Evolutionary conservation across 2,113 vertebrate genomes (phyloP), one percentile per base, ranked within the genome.

Genomic region (Aspiorhynchus laticeps): DNA sequence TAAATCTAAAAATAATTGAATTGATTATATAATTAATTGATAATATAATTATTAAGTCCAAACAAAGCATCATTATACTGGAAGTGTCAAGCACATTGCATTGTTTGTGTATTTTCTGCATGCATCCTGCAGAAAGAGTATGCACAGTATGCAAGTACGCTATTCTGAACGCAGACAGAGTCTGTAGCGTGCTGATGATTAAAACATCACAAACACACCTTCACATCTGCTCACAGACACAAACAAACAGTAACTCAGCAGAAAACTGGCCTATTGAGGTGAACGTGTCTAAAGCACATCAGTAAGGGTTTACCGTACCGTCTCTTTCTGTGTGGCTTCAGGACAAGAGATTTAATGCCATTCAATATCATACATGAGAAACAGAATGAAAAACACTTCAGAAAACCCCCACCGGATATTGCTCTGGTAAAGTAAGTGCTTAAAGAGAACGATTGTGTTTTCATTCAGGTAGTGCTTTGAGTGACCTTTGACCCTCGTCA

Each of bases 341-440:
- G 53, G 33, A 63, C 7, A 24, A 80, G 53, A 80, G 36, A 80
- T 7, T 28, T 82, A 82, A 82, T 82, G 59, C 80, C 80, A 46
- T 28, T 82, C 9, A 31, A 67, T 5, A 31, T 67, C 19, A 81
- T 65, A 82, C 28, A 46, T 65, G 43, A 81, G 8, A 80, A 33
- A n/a, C 21, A 1, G 19, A 73, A 73, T 41, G 71, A 24, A 71
- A 71, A 71, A 11, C n/a, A n/a, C 5, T 31, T 85, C 53, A 88
- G 38, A 28, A 86, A 91, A 87, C 86, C 85, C 74, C 91, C 84
- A 86, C 7, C 84, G 31, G 69, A 90, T 94, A 91, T 89, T 93
- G 92, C 90, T 87, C 73, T 86, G 88, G 51, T 91, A 85, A 91
- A 74, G n/a, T 82, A 65, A 65, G 80, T 67, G 80, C 80, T 82